phyloP scores from a whole-genome alignment of 2,797 vertebrate genomes.

The Smutsia gigantea region DNA sequence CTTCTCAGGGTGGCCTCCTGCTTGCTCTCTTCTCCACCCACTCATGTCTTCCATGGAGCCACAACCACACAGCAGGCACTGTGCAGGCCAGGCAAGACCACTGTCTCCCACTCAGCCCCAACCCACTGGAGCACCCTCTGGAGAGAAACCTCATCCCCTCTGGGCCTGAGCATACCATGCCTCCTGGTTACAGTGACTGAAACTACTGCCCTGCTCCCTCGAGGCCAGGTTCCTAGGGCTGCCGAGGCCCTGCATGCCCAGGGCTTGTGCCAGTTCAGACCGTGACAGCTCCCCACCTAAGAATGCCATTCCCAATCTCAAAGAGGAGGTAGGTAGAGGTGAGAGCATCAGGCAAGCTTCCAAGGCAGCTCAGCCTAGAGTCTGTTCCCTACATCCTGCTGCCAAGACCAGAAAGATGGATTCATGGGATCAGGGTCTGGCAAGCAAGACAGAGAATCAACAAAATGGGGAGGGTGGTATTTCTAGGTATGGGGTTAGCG shows the following conservation, averaged over 20 bases:
- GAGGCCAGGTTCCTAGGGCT: neutral
- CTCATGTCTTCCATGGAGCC: neutral
- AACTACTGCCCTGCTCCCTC: neutral
- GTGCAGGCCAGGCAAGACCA: neutral
- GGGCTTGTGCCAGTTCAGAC: neutral
- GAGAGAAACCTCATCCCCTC: neutral
- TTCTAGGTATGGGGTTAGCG: neutral
- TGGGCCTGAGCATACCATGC: neutral
- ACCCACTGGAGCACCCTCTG: neutral
- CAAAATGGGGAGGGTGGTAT: neutral
- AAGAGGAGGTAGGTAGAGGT: neutral
- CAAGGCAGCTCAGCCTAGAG: neutral
- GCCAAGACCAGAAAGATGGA: neutral
- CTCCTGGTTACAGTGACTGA: neutral
- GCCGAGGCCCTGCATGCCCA: neutral
- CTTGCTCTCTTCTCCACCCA: neutral
- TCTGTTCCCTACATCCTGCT: neutral
- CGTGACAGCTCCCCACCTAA: neutral
- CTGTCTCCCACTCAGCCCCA: neutral
- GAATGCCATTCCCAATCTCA: neutral
- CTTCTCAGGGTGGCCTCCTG: slow-evolving; percentile 27
- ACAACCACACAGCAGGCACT: neutral
- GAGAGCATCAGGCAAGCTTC: neutral
- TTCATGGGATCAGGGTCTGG: neutral
- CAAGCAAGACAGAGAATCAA: neutral